A percentile compares a stretch with the other conserved stretches of the same genome.
These are phyloP conservation scores for Heliconius charithonia DNA, from an alignment of 2,888 invertebrate species.

Conservation along the genomic window DNA sequence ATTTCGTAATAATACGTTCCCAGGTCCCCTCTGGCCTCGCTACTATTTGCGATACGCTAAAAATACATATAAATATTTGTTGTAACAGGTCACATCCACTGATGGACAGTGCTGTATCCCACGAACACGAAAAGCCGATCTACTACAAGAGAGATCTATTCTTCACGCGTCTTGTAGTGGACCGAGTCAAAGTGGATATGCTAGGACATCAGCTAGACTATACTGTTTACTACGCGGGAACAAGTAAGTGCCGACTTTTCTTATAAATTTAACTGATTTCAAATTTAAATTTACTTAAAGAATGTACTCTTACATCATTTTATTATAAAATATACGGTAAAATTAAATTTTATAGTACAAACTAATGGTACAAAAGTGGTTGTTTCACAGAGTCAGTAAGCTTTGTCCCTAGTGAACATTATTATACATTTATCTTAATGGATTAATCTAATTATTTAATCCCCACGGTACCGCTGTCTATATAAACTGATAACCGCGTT, in stretches of 20 bases:
- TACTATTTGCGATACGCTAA: too few relatives aligned
- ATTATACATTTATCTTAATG: slow-evolving; percentile 18
- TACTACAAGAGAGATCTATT: slow-evolving; percentile 96
- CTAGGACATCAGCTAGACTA: slow-evolving; percentile 91
- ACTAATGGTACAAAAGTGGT: neutral
- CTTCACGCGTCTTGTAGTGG: slow-evolving; percentile 95
- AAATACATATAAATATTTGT: neutral
- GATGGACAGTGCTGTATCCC: slow-evolving; percentile 98
- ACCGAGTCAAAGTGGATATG: slow-evolving; percentile 91
- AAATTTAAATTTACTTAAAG: neutral
- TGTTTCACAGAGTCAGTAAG: slow-evolving; percentile 10
- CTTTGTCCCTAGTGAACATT: slow-evolving; percentile 23
- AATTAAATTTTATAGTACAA: neutral
- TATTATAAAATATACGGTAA: neutral
- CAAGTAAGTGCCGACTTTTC: slow-evolving; percentile 86
- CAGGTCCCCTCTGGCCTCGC: too few relatives aligned
- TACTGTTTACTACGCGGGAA: slow-evolving; percentile 96
- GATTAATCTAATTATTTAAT: slow-evolving; percentile 30
- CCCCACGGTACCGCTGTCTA: slow-evolving; percentile 27
- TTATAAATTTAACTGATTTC: slow-evolving; percentile 13
- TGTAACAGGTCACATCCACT: slow-evolving; percentile 93
- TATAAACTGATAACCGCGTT: slow-evolving; percentile 32
- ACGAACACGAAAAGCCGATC: slow-evolving; percentile 96
- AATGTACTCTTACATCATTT: neutral
- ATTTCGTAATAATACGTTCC: too few relatives aligned